Evolutionary conservation across 2,797 vertebrate species (phyloP), one percentile per base, ranked within the genome.

Genomic region (Stomatorhinus walkeri): DNA sequence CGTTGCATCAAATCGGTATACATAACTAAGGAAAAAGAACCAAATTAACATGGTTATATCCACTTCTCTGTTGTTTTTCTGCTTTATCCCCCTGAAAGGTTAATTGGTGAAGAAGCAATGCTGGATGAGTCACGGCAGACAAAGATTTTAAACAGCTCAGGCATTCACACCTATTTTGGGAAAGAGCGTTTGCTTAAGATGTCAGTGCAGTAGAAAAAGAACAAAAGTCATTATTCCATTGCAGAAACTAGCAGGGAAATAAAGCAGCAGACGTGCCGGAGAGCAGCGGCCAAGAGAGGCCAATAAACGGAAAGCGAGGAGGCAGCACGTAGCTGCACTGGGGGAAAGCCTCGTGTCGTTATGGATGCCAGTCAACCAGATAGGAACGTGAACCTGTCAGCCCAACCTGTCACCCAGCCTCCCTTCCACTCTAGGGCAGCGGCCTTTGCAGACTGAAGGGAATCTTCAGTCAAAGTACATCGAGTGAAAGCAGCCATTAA

Each of bases 21-120:
- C 81, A 90, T 7, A 36, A 89, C 90, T 90, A 87, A 90, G 88
- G 79, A 88, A 91, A 89, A 56, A 72, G 85, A 85, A 90, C 90
- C 89, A 91, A 89, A 91, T 91, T 90, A 92, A 90, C 88, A 88
- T 56, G 86, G 89, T 91, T 88, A 87, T 89, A 83, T 61, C 86
- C 87, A 89, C 79, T 89, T 92, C 61, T 87, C 46, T 10, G 87
- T 24, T 87, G 51, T 88, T 87, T 91, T 81, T 88, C 68, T n/a
- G 32, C 85, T 91, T 89, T 85, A 90, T 92, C 89, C 88, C 32
- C 91, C 92, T 88, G 43, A 95, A 95, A 95, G 95, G 95, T 95
- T 95, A 96, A 96, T 95, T 95, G 94, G 94, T 32, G 91, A 93
- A 91, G 92, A 91, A 91, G 88, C 87, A 51, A 90, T 91, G 92